A percentile compares a stretch with the other conserved stretches of the same genome.
phyloP scores from a whole-genome alignment of 2,888 invertebrate genomes.

The Leucania comma region DNA sequence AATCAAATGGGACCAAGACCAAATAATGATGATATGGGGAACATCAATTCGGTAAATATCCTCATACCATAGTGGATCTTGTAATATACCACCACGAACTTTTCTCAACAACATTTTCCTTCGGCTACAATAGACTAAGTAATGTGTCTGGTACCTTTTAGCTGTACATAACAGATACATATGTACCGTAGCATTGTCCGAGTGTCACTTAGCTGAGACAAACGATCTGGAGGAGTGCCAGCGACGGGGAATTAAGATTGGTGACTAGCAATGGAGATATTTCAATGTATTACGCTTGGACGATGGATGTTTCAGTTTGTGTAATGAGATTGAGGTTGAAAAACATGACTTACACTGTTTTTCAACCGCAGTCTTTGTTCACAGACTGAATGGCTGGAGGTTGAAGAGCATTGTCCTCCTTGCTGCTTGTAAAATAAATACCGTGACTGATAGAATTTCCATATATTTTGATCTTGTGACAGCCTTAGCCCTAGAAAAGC shows the following conservation, averaged over 20 bases:
- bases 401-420: neutral
- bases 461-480: neutral
- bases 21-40: neutral
- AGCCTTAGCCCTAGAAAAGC: neutral
- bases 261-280: slow-evolving; percentile 57
- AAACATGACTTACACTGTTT: slow-evolving; percentile 2
- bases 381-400: neutral
- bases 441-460: neutral
- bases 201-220: slow-evolving; percentile 65
- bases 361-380: neutral
- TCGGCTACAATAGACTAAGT: slow-evolving; percentile 32
- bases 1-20: neutral
- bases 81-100: neutral
- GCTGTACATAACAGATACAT: slow-evolving; percentile 51
- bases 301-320: slow-evolving; percentile 39
- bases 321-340: slow-evolving; percentile 18
- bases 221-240: slow-evolving; percentile 64
- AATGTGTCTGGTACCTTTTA: slow-evolving; percentile 52
- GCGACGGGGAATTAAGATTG: slow-evolving; percentile 63
- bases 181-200: slow-evolving; percentile 59
- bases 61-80: neutral
- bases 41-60: neutral
- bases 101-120: slow-evolving; percentile 24
- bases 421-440: neutral
- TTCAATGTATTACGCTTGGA: slow-evolving; percentile 53